Conservation (phyloP, 1,140 invertebrate genomes). For the Phenacoccus solenopsis region DNA sequence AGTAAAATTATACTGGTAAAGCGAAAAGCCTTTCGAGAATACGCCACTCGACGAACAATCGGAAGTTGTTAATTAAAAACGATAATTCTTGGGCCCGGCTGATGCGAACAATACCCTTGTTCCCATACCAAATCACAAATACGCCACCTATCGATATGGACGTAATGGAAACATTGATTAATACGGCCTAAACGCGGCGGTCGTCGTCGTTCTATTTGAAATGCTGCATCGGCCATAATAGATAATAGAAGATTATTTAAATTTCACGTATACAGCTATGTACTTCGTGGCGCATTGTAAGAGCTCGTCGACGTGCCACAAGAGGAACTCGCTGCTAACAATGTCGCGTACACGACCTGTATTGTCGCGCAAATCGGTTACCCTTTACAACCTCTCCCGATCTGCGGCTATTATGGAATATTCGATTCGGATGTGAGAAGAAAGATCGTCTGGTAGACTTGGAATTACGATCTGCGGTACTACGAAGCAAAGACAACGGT, state of each 20-base stretch:
- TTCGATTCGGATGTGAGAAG: too few species aligned
- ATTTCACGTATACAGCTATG: neutral
- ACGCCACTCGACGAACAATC: too few species aligned
- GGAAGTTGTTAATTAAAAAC: neutral
- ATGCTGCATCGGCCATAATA: neutral
- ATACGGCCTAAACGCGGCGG: neutral
- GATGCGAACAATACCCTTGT: neutral
- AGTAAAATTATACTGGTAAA: too few species aligned
- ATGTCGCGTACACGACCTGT: neutral
- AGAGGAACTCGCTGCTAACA: neutral
- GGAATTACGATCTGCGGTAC: too few species aligned
- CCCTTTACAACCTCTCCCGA: neutral
- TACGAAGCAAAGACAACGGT: too few species aligned
- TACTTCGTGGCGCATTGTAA: too few species aligned
- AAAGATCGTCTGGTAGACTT: too few species aligned
- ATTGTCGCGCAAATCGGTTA: slow-evolving; percentile 13
- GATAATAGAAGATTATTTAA: neutral
- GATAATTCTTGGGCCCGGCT: neutral
- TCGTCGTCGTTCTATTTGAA: too few species aligned
- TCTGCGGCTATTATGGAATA: too few species aligned
- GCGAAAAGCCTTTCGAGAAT: too few species aligned
- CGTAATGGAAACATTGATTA: neutral
- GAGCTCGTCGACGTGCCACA: neutral
- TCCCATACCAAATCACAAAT: slow-evolving; percentile 2
- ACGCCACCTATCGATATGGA: neutral